Percentiles rank a stretch among this genome's conserved stretches.
phyloP scores from a whole-genome alignment of 2,888 invertebrate genomes.

The Yponomeuta cagnagella region DNA sequence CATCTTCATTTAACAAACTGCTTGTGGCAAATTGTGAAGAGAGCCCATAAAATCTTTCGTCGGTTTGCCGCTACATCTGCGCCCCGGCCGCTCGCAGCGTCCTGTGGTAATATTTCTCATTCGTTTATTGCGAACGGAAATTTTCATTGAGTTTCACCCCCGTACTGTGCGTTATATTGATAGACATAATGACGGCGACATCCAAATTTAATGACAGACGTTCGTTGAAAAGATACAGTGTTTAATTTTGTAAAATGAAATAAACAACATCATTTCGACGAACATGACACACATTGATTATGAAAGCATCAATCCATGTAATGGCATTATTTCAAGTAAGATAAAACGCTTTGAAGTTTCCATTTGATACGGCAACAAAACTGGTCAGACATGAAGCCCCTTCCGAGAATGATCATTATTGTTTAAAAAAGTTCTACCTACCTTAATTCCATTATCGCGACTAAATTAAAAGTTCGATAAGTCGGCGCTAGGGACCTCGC shows the following conservation, averaged over 20 bases:
- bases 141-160: conserved; percentile 35
- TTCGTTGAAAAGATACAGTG: conserved; percentile 1
- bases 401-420: background rate
- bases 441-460: conserved; percentile 44
- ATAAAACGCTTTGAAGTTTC: background rate
- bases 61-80: conserved; percentile 38
- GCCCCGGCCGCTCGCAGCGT: conserved; percentile 20
- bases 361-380: background rate
- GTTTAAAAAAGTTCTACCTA: conserved; percentile 23
- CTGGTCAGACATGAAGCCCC: background rate
- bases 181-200: conserved; percentile 52
- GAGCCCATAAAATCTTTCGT: conserved; percentile 53
- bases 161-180: conserved; percentile 47
- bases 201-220: conserved; percentile 40
- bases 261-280: conserved; percentile 2
- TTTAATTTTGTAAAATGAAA: conserved; percentile 3
- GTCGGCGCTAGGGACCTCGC: conserved; percentile 31
- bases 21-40: conserved; percentile 36
- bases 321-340: background rate
- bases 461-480: conserved; percentile 62
- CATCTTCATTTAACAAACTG: conserved; percentile 27
- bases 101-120: conserved; percentile 41
- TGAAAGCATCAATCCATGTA: background rate
- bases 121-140: conserved; percentile 67
- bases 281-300: background rate